Evolutionary conservation across 1,140 invertebrate species (phyloP).

Genomic region (Pentalonia nigronervosa): DNA sequence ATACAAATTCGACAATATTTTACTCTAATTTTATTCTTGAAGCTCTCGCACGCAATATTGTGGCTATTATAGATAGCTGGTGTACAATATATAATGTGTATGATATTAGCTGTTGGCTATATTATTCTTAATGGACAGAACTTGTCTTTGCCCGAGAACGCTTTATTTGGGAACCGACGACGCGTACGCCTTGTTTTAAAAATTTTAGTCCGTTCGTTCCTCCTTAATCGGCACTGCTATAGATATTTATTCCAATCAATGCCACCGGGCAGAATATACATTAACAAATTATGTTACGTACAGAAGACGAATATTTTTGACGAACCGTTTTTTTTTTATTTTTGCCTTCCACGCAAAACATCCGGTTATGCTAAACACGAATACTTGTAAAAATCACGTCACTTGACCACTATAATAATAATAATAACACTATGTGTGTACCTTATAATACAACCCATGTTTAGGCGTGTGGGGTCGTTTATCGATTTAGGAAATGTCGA

Average conservation of each 20-base stretch:
- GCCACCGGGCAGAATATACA: slow-evolving; percentile 32
- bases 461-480: neutral
- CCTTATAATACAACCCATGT: neutral
- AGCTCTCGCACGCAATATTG: neutral
- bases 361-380: slow-evolving; percentile 53
- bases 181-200: slow-evolving; percentile 25
- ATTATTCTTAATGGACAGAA: slow-evolving; percentile 6
- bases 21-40: neutral
- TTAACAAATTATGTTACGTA: slow-evolving; percentile 6
- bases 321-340: slow-evolving; percentile 31
- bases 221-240: slow-evolving; percentile 25
- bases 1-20: slow-evolving; percentile 8
- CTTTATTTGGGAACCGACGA: slow-evolving; percentile 35
- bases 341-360: slow-evolving; percentile 31
- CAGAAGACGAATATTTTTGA: slow-evolving; percentile 28
- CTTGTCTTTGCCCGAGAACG: neutral
- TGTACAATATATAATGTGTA: neutral
- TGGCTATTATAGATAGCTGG: neutral
- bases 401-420: neutral
- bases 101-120: slow-evolving; percentile 14
- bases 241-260: slow-evolving; percentile 16
- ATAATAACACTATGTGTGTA: neutral
- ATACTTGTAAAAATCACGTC: slow-evolving; percentile 21
- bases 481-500: neutral
- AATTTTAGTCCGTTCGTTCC: neutral